Conservation (phyloP, 2,113 vertebrate genomes). For the Oryzias javanicus region DNA sequence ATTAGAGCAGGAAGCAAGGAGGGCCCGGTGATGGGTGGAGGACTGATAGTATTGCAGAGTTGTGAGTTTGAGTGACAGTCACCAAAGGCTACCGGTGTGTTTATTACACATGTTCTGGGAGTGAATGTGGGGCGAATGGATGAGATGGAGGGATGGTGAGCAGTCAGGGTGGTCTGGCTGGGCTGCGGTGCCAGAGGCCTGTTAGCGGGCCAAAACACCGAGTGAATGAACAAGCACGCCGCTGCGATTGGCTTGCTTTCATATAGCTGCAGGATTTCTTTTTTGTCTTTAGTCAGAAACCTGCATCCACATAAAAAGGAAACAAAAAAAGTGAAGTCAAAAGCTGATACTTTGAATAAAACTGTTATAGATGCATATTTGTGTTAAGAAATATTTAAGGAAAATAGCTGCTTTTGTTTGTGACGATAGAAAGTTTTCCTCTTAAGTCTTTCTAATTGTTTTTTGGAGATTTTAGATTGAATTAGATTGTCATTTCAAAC, state of each 20-base stretch:
- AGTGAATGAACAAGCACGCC: conserved; percentile 44
- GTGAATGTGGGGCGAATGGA: conserved; percentile 64
- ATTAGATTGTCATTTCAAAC: conserved; percentile 45
- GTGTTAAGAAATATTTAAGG: conserved; percentile 63
- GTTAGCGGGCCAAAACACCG: conserved; percentile 34
- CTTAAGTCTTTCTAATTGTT: conserved; percentile 65
- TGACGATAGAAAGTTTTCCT: conserved; percentile 74
- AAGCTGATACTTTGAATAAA: too few relatives aligned
- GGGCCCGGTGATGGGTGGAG: conserved; percentile 83
- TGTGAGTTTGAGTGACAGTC: conserved; percentile 90
- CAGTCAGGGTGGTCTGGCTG: conserved; percentile 50
- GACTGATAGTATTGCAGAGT: conserved; percentile 78
- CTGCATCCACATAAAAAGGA: conserved; percentile 17
- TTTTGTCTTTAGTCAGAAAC: conserved; percentile 11
- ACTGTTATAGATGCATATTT: conserved; percentile 24
- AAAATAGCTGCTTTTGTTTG: conserved; percentile 67
- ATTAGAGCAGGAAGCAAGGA: conserved; percentile 87
- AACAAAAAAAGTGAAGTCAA: too few relatives aligned
- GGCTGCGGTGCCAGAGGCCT: conserved; percentile 35
- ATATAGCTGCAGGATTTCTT: conserved; percentile 27
- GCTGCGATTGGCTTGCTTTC: conserved; percentile 48
- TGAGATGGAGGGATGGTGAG: conserved; percentile 30
- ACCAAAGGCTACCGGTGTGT: conserved; percentile 84
- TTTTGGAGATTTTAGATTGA: conserved; percentile 58
- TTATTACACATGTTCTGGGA: conserved; percentile 92